phyloP scores from a whole-genome alignment of 37 sponge, comb jelly and placozoan genomes.

The Halisarca cf. caerulea region DNA sequence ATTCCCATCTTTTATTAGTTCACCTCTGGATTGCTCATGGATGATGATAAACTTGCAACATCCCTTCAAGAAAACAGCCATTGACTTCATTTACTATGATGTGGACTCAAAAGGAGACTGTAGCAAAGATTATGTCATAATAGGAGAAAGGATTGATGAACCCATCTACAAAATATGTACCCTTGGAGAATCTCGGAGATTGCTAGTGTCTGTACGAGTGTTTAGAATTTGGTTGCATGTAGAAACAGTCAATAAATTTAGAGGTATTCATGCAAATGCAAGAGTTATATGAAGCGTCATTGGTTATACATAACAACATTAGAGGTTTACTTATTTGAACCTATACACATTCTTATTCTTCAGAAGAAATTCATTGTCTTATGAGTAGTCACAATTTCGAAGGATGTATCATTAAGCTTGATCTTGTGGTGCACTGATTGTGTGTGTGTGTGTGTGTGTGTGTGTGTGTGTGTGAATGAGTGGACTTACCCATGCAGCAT shows the following conservation, averaged over 20 bases:
- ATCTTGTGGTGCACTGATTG: too few species aligned
- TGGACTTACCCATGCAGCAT: too few species aligned
- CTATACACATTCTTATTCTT: too few species aligned
- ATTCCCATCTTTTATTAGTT: background rate
- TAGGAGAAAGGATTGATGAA: background rate
- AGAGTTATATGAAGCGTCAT: too few species aligned
- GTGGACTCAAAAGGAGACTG: background rate
- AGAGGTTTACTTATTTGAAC: too few species aligned
- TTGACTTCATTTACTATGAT: slow-evolving; percentile 4
- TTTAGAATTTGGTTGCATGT: slow-evolving; percentile 4
- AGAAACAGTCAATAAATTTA: background rate
- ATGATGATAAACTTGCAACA: background rate
- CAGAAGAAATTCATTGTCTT: too few species aligned
- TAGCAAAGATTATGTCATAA: background rate
- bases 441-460: too few species aligned
- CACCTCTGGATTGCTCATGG: background rate
- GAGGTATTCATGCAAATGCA: background rate
- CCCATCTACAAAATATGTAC: background rate
- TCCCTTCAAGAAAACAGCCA: background rate
- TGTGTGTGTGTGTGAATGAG: too few species aligned
- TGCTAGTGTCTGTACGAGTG: background rate
- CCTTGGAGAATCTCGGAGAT: background rate
- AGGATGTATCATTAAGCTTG: too few species aligned
- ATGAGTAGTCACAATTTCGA: too few species aligned
- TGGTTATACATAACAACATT: too few species aligned